These are phyloP conservation scores for Pogonocherus hispidulus DNA, from an alignment of 2,888 invertebrate species.

Conservation along the genomic window DNA sequence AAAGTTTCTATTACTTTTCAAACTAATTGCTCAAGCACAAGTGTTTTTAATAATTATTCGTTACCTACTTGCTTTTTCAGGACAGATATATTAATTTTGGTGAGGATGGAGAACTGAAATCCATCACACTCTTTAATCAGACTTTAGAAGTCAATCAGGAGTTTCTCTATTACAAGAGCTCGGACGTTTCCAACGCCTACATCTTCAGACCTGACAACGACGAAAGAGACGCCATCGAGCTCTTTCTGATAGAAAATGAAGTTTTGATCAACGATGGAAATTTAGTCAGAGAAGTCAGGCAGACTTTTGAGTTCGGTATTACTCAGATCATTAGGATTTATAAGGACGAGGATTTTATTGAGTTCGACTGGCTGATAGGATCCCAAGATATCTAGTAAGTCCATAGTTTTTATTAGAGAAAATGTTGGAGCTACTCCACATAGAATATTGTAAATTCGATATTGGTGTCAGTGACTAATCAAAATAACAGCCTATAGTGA, in stretches of 20 bases:
- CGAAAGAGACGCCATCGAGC: background rate
- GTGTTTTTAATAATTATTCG: no score
- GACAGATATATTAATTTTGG: constrained; percentile 25
- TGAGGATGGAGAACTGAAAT: constrained; percentile 14
- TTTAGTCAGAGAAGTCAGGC: constrained; percentile 74
- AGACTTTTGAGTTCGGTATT: constrained; percentile 76
- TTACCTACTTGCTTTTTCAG: background rate
- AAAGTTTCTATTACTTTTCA: no score
- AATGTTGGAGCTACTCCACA: no score
- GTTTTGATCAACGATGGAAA: constrained; percentile 72
- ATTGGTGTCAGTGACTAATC: no score
- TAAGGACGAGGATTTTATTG: constrained; percentile 67
- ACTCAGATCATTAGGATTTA: constrained; percentile 79
- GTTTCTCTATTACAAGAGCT: constrained; percentile 17
- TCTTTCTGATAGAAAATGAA: constrained; percentile 67
- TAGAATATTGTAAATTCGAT: no score
- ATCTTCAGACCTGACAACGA: constrained; percentile 16
- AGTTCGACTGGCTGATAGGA: constrained; percentile 68
- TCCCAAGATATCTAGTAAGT: constrained; percentile 65
- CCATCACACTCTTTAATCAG: constrained; percentile 21
- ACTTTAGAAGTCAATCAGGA: constrained; percentile 19
- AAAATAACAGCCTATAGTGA: no score
- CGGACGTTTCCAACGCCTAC: background rate
- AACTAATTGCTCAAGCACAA: no score
- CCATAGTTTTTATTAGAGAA: no score